Percentiles rank a stretch among this genome's conserved stretches.
Evolutionary conservation across 1,140 invertebrate species (phyloP).

Genomic region (Drosophila yakuba): DNA sequence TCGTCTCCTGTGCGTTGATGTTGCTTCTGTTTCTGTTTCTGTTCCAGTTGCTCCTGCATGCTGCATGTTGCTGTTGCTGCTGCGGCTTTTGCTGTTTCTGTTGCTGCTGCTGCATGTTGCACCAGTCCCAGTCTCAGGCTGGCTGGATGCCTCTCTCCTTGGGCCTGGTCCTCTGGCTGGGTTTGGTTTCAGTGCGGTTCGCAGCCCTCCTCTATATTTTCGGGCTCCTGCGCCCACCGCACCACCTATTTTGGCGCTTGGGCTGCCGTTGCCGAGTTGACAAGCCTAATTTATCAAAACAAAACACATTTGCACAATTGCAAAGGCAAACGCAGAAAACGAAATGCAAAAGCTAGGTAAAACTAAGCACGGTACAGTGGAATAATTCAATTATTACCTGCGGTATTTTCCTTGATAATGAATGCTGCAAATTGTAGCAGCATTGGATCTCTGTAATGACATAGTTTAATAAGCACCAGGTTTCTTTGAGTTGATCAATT

Average conservation of each 20-base stretch:
- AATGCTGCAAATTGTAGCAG: neutral
- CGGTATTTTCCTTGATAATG: neutral
- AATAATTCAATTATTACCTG: slow-evolving; percentile 19
- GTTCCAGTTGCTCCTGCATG: slow-evolving; percentile 38
- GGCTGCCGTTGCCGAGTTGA: slow-evolving; percentile 72
- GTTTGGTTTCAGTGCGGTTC: slow-evolving; percentile 51
- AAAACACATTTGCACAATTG: slow-evolving; percentile 83
- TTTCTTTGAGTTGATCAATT: neutral
- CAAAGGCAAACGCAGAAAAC: slow-evolving; percentile 78
- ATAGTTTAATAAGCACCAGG: neutral
- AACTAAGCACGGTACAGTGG: slow-evolving; percentile 45
- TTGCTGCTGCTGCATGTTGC: slow-evolving; percentile 39
- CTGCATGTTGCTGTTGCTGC: slow-evolving; percentile 22
- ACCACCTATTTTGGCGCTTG: slow-evolving; percentile 23
- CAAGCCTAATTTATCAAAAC: slow-evolving; percentile 84
- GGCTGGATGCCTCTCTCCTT: slow-evolving; percentile 33
- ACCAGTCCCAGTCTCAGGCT: slow-evolving; percentile 40
- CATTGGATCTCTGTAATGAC: neutral
- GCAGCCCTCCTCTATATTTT: slow-evolving; percentile 32
- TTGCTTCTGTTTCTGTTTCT: slow-evolving; percentile 42
- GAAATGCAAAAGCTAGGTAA: slow-evolving; percentile 60
- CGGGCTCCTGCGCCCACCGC: slow-evolving; percentile 1
- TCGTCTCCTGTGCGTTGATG: slow-evolving; percentile 50
- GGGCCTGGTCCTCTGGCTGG: slow-evolving; percentile 13
- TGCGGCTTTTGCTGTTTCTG: slow-evolving; percentile 30